These are phyloP conservation scores for Gopherus evgoodei DNA, from an alignment of 2,113 vertebrate genomes.

Conservation along the genomic window DNA sequence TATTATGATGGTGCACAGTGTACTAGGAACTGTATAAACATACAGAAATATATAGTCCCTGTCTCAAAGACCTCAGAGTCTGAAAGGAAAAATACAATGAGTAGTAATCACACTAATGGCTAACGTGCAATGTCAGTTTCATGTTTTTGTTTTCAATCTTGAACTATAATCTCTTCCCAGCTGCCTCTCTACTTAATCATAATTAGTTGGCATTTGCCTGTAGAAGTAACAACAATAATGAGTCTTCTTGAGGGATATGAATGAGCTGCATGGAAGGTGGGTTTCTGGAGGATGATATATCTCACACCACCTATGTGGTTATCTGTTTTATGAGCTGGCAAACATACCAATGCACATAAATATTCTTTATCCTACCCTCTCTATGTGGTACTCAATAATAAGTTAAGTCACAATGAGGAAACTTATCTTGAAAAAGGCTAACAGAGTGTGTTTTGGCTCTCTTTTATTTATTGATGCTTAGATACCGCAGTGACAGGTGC, in stretches of 20 bases:
- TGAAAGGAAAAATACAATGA: not conserved
- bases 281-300: not conserved
- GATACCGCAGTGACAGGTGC: not conserved
- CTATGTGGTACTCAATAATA: not conserved
- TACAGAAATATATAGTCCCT: not conserved
- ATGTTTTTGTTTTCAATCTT: not conserved
- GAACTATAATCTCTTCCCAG: not conserved
- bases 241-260: conserved; percentile 9
- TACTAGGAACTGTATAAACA: not conserved
- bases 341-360: not conserved
- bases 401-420: not conserved
- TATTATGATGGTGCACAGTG: not conserved
- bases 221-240: conserved; percentile 13
- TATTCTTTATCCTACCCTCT: not conserved
- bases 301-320: not conserved
- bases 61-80: not conserved
- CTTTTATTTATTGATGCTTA: not conserved
- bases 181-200: not conserved
- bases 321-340: not conserved
- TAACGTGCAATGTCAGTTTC: not conserved
- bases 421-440: not conserved
- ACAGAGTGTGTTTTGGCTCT: not conserved
- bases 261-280: conserved; percentile 32
- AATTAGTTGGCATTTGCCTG: conserved; percentile 11
- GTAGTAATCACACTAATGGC: not conserved